Conservation (phyloP, 2,797 vertebrate species). For the Streptopelia turtur region DNA sequence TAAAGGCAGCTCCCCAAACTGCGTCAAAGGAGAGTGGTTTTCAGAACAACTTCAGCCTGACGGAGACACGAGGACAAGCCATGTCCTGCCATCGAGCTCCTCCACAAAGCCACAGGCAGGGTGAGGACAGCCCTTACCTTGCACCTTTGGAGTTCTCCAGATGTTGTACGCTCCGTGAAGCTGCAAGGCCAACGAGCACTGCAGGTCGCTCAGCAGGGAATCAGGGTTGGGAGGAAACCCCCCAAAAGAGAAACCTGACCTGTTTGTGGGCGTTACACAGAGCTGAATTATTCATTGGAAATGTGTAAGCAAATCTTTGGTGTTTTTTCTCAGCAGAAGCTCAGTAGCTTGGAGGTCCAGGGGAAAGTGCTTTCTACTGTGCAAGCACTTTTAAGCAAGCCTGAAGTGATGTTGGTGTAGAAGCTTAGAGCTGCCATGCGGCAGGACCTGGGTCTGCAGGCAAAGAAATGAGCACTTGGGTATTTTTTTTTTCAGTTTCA, state of each 20-base stretch:
- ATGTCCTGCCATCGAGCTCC: not conserved
- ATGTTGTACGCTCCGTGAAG: rapidly evolving
- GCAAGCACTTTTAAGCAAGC: not conserved
- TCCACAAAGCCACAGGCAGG: rapidly evolving
- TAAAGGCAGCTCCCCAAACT: not conserved
- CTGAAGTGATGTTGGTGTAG: not conserved
- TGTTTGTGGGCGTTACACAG: not conserved
- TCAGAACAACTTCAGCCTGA: not conserved
- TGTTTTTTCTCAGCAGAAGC: not conserved
- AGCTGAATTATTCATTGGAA: not conserved
- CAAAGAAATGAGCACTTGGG: not conserved
- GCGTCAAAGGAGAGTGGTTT: not conserved
- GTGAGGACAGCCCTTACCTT: not conserved
- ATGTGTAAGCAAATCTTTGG: not conserved
- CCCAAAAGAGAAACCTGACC: not conserved
- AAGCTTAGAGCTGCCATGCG: not conserved
- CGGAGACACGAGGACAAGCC: rapidly evolving
- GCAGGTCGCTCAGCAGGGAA: not conserved
- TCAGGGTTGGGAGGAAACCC: not conserved
- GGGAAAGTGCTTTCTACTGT: not conserved
- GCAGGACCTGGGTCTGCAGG: not conserved
- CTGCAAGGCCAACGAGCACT: not conserved
- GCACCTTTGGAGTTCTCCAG: not conserved
- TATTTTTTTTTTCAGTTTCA: not conserved
- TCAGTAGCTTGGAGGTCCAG: not conserved